Conservation (phyloP, 2,888 invertebrate species). For the Tuberolachnus salignus region DNA sequence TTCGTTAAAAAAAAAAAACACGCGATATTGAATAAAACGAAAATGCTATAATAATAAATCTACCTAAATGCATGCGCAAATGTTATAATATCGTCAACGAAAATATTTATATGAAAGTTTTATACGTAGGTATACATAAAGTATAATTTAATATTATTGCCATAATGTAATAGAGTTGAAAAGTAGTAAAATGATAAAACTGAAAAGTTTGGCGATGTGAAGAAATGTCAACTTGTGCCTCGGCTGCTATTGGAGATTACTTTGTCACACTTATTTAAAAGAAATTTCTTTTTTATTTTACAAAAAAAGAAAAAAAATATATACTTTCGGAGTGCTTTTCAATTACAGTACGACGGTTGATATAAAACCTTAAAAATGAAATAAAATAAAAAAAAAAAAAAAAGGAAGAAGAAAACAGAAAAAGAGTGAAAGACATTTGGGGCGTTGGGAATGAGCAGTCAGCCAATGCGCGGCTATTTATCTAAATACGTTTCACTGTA, state of each 20-base stretch:
- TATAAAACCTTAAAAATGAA: conserved; percentile 50
- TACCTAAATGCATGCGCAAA: not conserved
- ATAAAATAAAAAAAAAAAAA: conserved; percentile 47
- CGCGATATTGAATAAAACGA: too few species aligned
- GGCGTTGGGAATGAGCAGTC: conserved; percentile 51
- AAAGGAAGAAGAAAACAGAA: conserved; percentile 33
- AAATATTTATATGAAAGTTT: not conserved
- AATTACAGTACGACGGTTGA: conserved; percentile 51
- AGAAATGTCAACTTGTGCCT: conserved; percentile 25
- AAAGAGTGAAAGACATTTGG: conserved; percentile 53
- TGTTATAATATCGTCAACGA: not conserved
- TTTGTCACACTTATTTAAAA: conserved; percentile 50
- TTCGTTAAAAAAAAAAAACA: too few species aligned
- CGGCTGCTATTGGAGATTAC: conserved; percentile 18
- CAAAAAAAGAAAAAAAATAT: conserved; percentile 33
- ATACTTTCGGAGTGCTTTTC: conserved; percentile 52
- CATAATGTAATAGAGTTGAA: not conserved
- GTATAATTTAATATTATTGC: not conserved
- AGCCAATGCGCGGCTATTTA: conserved; percentile 57
- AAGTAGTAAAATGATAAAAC: conserved; percentile 4
- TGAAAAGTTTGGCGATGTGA: conserved; percentile 16
- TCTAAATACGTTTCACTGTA: conserved; percentile 57
- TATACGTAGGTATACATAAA: not conserved
- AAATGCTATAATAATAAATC: too few species aligned
- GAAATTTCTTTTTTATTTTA: conserved; percentile 28